phyloP scores from a whole-genome alignment of 2,888 invertebrate species.

The Eudiplozoon nipponicum region DNA sequence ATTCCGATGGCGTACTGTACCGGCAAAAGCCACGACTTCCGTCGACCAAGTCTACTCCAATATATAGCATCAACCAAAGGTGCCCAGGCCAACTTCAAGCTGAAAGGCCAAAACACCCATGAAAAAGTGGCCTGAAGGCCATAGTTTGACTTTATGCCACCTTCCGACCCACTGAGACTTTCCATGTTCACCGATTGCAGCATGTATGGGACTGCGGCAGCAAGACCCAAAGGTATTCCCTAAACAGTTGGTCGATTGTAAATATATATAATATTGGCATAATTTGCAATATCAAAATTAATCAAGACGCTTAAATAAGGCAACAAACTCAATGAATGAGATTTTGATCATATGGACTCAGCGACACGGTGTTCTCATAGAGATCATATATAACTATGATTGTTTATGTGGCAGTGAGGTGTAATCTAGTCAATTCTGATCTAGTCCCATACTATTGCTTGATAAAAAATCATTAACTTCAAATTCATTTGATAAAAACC shows the following conservation, averaged over 20 bases:
- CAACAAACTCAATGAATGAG: too few relatives aligned
- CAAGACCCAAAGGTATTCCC: constrained; percentile 63
- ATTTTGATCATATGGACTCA: too few relatives aligned
- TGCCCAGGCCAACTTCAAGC: constrained; percentile 74
- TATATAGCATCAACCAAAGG: constrained; percentile 78
- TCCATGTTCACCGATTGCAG: constrained; percentile 59
- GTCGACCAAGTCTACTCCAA: constrained; percentile 45
- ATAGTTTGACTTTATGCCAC: constrained; percentile 34
- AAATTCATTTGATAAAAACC: too few relatives aligned
- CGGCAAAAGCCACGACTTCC: constrained; percentile 62
- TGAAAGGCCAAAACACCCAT: constrained; percentile 58
- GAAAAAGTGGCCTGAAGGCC: constrained; percentile 52
- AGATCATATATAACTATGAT: too few relatives aligned
- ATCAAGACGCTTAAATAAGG: too few relatives aligned
- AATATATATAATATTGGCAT: neutral
- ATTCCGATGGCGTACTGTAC: constrained; percentile 50
- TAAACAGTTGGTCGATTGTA: constrained; percentile 28
- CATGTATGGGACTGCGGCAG: constrained; percentile 70
- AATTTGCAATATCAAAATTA: too few relatives aligned
- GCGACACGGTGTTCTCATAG: too few relatives aligned
- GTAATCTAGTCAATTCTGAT: too few relatives aligned
- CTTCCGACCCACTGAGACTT: constrained; percentile 30
- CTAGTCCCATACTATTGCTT: too few relatives aligned
- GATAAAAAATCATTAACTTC: too few relatives aligned
- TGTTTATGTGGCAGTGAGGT: too few relatives aligned